A percentile compares a stretch with the other conserved stretches of the same genome.
Evolutionary conservation across 2,888 invertebrate species (phyloP).

Genomic region (Mesorhabditis spiculigera): DNA sequence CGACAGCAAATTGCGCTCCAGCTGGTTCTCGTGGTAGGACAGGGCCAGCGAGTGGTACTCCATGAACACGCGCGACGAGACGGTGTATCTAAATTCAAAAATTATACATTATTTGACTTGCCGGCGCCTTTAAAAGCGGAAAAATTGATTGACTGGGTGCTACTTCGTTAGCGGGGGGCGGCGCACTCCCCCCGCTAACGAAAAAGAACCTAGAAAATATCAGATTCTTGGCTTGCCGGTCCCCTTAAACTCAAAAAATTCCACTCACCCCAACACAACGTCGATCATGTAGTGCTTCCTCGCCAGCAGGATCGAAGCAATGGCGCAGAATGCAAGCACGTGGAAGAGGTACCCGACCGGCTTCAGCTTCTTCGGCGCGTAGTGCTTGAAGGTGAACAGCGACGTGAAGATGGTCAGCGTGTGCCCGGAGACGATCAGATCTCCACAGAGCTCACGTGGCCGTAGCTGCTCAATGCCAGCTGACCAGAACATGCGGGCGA

Average conservation of each 20-base stretch:
- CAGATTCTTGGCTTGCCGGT: too few species aligned
- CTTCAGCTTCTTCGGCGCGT: constrained; percentile 44
- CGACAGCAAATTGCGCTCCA: constrained; percentile 42
- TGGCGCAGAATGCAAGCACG: constrained; percentile 37
- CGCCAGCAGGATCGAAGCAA: constrained; percentile 47
- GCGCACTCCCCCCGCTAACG: too few species aligned
- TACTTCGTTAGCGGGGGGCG: too few species aligned
- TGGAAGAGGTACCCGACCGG: constrained; percentile 38
- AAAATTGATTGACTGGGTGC: too few species aligned
- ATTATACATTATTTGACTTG: too few species aligned
- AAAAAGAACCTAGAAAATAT: too few species aligned
- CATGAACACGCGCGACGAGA: constrained; percentile 50
- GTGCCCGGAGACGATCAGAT: constrained; percentile 56
- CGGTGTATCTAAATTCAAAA: constrained; percentile 27
- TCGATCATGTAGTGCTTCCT: constrained; percentile 55
- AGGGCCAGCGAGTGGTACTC: constrained; percentile 46
- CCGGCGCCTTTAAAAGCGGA: too few species aligned
- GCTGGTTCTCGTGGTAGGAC: constrained; percentile 42
- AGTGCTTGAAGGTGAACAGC: constrained; percentile 42
- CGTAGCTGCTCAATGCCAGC: constrained; percentile 47
- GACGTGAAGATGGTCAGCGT: constrained; percentile 51
- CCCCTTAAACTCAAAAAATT: neutral
- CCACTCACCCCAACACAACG: constrained; percentile 45
- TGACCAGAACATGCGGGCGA: constrained; percentile 51
- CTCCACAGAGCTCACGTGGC: constrained; percentile 50